A percentile compares a stretch with the other conserved stretches of the same genome.
phyloP scores from a whole-genome alignment of 2,113 vertebrate species.

The Nycticryphes semicollaris region DNA sequence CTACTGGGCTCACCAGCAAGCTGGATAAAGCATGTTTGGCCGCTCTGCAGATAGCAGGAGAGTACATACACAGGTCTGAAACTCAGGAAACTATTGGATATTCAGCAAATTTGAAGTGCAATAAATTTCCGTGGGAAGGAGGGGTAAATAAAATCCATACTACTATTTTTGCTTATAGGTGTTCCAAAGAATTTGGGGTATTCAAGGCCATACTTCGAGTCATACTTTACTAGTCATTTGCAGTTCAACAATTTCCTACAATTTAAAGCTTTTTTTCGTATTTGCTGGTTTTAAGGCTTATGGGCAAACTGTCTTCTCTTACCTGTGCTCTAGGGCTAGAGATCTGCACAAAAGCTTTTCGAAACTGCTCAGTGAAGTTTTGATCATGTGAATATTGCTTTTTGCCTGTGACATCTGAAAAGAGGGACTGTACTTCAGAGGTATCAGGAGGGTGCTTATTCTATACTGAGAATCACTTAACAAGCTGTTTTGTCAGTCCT shows the following conservation, averaged over 20 bases:
- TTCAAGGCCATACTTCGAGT: background rate
- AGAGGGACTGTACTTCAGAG: background rate
- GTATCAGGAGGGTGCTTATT: background rate
- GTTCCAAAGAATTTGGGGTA: background rate
- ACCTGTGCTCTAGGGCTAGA: background rate
- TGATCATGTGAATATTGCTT: background rate
- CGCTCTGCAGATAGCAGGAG: background rate
- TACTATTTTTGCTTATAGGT: background rate
- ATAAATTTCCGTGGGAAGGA: background rate
- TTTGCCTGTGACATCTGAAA: background rate
- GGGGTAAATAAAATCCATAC: background rate
- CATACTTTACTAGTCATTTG: background rate
- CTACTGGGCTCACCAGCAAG: background rate
- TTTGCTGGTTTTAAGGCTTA: background rate
- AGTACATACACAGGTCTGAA: background rate
- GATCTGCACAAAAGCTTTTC: background rate
- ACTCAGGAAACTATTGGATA: background rate
- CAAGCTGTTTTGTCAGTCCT: background rate
- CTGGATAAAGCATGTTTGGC: background rate
- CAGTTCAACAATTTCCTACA: background rate
- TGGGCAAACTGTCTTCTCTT: background rate
- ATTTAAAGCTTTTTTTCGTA: fast-evolving
- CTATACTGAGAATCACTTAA: background rate
- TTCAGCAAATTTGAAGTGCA: background rate
- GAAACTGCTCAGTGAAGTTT: background rate